A percentile compares a stretch with the other conserved stretches of the same genome.
Evolutionary conservation across 2,888 invertebrate genomes (phyloP).

Genomic region (Leptinotarsa tumamoca): DNA sequence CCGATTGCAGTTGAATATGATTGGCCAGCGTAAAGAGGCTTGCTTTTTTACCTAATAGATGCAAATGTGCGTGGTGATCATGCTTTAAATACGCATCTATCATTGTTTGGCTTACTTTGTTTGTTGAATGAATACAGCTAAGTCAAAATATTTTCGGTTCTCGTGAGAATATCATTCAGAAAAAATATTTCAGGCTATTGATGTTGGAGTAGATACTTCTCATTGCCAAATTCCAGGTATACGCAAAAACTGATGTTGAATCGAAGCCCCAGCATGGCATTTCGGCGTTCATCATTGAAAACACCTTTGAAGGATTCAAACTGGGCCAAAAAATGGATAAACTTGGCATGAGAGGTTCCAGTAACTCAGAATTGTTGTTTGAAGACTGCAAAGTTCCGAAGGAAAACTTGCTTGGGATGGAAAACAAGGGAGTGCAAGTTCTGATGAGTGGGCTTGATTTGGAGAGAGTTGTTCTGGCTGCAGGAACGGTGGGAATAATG

Average conservation of each 20-base stretch:
- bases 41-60: too few relatives aligned
- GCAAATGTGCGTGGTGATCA: too few relatives aligned
- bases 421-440: conserved; percentile 92
- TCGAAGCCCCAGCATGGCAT: conserved; percentile 91
- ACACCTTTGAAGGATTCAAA: conserved; percentile 87
- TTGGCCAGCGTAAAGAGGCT: too few relatives aligned
- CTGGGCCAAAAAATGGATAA: conserved; percentile 94
- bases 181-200: too few relatives aligned
- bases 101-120: too few relatives aligned
- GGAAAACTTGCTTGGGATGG: conserved; percentile 84
- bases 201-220: neutral
- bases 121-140: too few relatives aligned
- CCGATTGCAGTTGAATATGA: too few relatives aligned
- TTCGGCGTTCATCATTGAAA: conserved; percentile 94
- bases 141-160: too few relatives aligned
- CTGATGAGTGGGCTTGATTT: conserved; percentile 96
- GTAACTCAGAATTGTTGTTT: conserved; percentile 94
- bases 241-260: conserved; percentile 86
- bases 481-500: conserved; percentile 94
- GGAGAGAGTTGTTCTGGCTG: conserved; percentile 90
- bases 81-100: too few relatives aligned
- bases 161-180: too few relatives aligned
- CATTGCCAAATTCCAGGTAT: conserved; percentile 72
- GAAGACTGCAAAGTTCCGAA: conserved; percentile 93
- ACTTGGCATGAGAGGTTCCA: conserved; percentile 97